These are phyloP conservation scores for Axinella damicornis DNA, from an alignment of 37 sponge, comb jelly and placozoan species.

Conservation along the genomic window DNA sequence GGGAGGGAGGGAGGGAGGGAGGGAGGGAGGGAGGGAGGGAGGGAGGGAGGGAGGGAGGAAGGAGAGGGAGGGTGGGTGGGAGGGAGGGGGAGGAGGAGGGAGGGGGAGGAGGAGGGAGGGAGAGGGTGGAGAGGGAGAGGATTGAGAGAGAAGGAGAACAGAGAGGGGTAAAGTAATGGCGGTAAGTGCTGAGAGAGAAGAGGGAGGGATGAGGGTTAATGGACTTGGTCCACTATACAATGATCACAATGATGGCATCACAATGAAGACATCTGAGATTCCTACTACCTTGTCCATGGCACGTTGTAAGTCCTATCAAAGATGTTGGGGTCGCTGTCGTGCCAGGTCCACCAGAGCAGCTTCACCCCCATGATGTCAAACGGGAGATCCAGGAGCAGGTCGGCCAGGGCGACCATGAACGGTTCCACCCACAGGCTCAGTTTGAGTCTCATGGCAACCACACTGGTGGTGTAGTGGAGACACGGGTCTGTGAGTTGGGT, in stretches of 20 bases:
- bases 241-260: neutral
- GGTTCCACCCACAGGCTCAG: constrained; percentile 19
- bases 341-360: constrained; percentile 73
- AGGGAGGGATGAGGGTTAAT: no score
- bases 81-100: no score
- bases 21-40: no score
- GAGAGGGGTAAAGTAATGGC: no score
- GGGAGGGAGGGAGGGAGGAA: no score
- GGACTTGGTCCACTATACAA: no score
- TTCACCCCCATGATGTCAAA: constrained; percentile 62
- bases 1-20: no score
- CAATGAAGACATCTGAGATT: neutral
- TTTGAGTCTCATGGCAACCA: constrained; percentile 24
- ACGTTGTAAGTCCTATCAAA: constrained; percentile 59
- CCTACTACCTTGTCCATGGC: constrained; percentile 56
- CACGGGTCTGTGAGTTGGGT: constrained; percentile 40
- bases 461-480: constrained; percentile 39
- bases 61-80: no score
- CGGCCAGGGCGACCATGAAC: constrained; percentile 36
- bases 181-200: no score
- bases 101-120: no score
- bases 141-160: no score
- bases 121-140: no score
- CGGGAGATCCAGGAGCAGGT: constrained; percentile 44
- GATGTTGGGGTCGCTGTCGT: constrained; percentile 66